These are phyloP conservation scores for Macrophya alboannulata DNA, from an alignment of 2,888 invertebrate species.

Conservation along the genomic window DNA sequence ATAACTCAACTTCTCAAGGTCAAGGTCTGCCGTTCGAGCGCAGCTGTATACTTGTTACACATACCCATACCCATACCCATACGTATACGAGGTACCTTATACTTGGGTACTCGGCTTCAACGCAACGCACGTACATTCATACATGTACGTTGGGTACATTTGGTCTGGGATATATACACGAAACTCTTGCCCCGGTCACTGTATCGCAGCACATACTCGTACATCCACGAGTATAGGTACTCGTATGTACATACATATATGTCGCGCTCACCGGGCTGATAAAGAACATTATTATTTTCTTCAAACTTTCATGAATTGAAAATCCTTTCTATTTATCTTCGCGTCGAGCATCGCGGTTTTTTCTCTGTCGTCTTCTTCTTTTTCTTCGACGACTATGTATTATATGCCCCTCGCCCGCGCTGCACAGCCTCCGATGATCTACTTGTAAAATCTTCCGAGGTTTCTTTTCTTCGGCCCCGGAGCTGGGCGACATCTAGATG, in stretches of 20 bases:
- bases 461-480: neutral
- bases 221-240: neutral
- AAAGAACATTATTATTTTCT: neutral
- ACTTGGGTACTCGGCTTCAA: no score
- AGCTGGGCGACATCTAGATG: neutral
- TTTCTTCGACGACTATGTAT: neutral
- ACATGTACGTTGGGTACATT: neutral
- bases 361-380: neutral
- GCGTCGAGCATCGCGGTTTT: neutral
- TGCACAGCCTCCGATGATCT: neutral
- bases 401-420: neutral
- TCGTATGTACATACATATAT: neutral
- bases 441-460: neutral
- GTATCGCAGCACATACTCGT: neutral
- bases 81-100: neutral
- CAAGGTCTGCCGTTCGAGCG: conserved; percentile 62
- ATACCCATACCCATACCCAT: neutral
- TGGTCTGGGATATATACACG: no score
- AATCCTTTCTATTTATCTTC: neutral
- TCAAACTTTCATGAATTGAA: neutral
- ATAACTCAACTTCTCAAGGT: conserved; percentile 62
- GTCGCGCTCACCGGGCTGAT: neutral
- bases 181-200: neutral
- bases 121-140: neutral
- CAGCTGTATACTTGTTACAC: conserved; percentile 60